These are phyloP conservation scores for Marasmarcha lunaedactyla DNA, from an alignment of 2,888 invertebrate species.

Conservation along the genomic window DNA sequence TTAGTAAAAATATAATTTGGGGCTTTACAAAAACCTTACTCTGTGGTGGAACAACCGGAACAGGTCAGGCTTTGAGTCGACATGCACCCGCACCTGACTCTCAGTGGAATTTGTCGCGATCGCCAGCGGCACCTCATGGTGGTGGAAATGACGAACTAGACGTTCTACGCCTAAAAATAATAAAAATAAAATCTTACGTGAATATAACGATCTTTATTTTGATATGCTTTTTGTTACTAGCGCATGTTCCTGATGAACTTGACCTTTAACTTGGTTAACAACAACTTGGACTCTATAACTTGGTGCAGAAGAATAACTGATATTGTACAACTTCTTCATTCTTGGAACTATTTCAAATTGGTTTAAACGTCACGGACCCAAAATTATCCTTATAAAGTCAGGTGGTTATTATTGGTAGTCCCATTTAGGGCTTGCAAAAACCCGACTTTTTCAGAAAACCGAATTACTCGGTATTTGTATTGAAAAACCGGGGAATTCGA, in stretches of 20 bases:
- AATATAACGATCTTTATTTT: background rate
- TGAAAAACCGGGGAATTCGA: too few relatives aligned
- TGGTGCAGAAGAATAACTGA: too few relatives aligned
- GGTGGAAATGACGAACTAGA: conserved; percentile 79
- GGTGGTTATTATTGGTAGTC: too few relatives aligned
- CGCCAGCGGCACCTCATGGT: conserved; percentile 81
- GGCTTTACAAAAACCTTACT: conserved; percentile 46
- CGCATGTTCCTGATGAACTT: background rate
- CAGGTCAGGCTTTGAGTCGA: conserved; percentile 72
- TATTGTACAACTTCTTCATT: too few relatives aligned
- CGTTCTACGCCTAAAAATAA: conserved; percentile 76
- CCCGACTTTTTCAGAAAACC: too few relatives aligned
- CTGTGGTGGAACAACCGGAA: conserved; percentile 78
- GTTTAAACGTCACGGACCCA: too few relatives aligned
- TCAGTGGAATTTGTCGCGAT: conserved; percentile 86
- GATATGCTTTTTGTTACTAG: background rate
- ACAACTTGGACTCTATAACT: too few relatives aligned
- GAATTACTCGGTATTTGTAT: too few relatives aligned
- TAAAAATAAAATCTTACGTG: background rate
- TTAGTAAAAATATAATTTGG: background rate
- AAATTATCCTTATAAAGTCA: too few relatives aligned
- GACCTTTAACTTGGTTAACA: too few relatives aligned
- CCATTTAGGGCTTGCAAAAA: too few relatives aligned
- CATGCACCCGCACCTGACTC: conserved; percentile 72
- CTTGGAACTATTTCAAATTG: too few relatives aligned